A percentile compares a stretch with the other conserved stretches of the same genome.
Conservation (phyloP, 2,888 invertebrate genomes). For the Drosophila kuntzei region DNA sequence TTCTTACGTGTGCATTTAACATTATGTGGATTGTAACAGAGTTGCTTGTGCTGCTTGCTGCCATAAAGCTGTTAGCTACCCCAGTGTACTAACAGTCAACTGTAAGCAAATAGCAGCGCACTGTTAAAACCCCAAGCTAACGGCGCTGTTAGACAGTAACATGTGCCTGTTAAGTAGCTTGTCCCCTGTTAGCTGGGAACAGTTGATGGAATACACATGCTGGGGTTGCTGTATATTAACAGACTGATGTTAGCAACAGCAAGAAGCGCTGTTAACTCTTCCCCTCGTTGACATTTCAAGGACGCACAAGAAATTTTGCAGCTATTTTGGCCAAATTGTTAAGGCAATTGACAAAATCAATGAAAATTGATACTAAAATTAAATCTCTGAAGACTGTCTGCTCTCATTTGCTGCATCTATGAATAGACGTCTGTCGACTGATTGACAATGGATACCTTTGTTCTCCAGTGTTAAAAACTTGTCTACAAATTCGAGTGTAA, state of each 20-base stretch:
- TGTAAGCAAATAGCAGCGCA: conserved; percentile 21
- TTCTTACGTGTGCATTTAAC: conserved; percentile 9
- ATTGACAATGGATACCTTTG: conserved; percentile 26
- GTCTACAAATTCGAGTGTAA: conserved; percentile 13
- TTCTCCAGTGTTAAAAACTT: conserved; percentile 5
- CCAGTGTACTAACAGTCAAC: not conserved
- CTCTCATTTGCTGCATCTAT: conserved; percentile 4
- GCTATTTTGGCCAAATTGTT: conserved; percentile 42
- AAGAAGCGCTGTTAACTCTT: not conserved
- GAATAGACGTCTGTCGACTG: conserved; percentile 12
- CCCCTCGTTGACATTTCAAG: conserved; percentile 31
- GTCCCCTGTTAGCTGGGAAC: conserved; percentile 57
- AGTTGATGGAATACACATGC: conserved; percentile 51
- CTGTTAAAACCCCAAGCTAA: not conserved
- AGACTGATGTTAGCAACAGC: not conserved
- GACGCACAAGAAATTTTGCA: conserved; percentile 17
- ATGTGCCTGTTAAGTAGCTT: not conserved
- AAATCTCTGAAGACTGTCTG: conserved; percentile 32
- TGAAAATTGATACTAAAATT: conserved; percentile 39
- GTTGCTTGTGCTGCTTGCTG: not conserved
- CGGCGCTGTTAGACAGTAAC: conserved; percentile 5
- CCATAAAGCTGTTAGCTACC: not conserved
- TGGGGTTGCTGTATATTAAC: conserved; percentile 27
- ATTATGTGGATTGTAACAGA: not conserved
- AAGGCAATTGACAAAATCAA: conserved; percentile 54